These are phyloP conservation scores for Abrostola tripartita DNA, from an alignment of 2,888 invertebrate species.

Conservation along the genomic window DNA sequence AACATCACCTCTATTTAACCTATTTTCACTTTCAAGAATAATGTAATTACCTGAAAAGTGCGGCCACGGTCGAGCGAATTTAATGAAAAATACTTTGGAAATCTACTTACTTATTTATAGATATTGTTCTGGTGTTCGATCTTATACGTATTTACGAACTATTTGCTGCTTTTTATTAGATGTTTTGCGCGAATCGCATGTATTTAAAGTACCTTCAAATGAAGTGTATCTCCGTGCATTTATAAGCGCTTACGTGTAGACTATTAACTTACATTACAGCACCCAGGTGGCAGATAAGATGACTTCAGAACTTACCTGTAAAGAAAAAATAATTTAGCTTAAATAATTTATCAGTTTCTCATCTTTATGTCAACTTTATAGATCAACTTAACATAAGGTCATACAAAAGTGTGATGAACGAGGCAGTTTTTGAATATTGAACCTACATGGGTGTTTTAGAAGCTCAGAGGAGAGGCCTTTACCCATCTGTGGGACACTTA, in stretches of 20 bases:
- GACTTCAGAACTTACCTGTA: constrained; percentile 43
- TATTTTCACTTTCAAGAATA: constrained; percentile 38
- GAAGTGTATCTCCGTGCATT: neutral
- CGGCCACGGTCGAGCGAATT: constrained; percentile 1
- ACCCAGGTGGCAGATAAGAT: neutral
- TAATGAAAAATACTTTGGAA: constrained; percentile 34
- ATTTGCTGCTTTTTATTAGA: neutral
- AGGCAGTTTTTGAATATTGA: too few species aligned
- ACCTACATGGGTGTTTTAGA: too few species aligned
- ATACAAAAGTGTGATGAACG: too few species aligned
- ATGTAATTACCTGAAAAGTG: constrained; percentile 32
- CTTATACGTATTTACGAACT: neutral
- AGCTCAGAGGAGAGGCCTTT: too few species aligned
- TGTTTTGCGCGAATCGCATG: too few species aligned
- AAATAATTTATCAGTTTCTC: neutral
- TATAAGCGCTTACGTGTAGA: neutral
- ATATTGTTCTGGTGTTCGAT: constrained; percentile 9
- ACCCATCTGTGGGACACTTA: too few species aligned
- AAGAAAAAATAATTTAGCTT: constrained; percentile 17
- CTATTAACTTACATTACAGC: constrained; percentile 27
- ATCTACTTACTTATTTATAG: neutral
- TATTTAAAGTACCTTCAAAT: neutral
- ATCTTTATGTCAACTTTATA: too few species aligned
- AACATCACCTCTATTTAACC: constrained; percentile 25
- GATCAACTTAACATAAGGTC: too few species aligned